These are phyloP conservation scores for Lota lota DNA, from an alignment of 2,113 vertebrate genomes.

Conservation along the genomic window DNA sequence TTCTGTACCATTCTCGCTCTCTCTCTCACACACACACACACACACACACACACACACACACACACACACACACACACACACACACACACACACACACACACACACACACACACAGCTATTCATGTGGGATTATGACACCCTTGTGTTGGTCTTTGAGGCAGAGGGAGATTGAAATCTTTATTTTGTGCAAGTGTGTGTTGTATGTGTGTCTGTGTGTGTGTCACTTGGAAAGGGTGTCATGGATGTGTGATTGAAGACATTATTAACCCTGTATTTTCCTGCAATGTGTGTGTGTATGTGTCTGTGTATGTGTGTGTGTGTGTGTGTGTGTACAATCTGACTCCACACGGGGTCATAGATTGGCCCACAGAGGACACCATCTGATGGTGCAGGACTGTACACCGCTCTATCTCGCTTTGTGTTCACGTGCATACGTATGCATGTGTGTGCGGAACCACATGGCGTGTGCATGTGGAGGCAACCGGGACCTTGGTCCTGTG, in stretches of 20 bases:
- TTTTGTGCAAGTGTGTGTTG: conserved; percentile 6
- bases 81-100: conserved; percentile 29
- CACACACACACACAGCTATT: conserved; percentile 46
- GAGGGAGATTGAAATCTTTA: conserved; percentile 65
- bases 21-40: too few species aligned
- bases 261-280: conserved; percentile 66
- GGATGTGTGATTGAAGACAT: conserved; percentile 73
- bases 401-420: conserved; percentile 5
- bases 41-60: not conserved
- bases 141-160: conserved; percentile 70
- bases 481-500: conserved; percentile 57
- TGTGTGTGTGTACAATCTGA: conserved; percentile 5
- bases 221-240: conserved; percentile 57
- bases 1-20: conserved; percentile 18
- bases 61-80: too few species aligned
- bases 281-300: conserved; percentile 18
- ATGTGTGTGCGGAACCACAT: conserved; percentile 10
- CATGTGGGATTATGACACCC: conserved; percentile 74
- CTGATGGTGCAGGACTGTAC: conserved; percentile 51
- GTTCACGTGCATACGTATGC: conserved; percentile 2
- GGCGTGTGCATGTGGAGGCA: conserved; percentile 29
- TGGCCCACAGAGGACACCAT: conserved; percentile 57
- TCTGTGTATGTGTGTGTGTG: conserved; percentile 1
- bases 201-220: conserved; percentile 45
- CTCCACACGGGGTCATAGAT: conserved; percentile 49